Percentiles rank a stretch among this genome's conserved stretches.
Conservation (phyloP, 2,113 vertebrate genomes). For the Calonectris borealis region DNA sequence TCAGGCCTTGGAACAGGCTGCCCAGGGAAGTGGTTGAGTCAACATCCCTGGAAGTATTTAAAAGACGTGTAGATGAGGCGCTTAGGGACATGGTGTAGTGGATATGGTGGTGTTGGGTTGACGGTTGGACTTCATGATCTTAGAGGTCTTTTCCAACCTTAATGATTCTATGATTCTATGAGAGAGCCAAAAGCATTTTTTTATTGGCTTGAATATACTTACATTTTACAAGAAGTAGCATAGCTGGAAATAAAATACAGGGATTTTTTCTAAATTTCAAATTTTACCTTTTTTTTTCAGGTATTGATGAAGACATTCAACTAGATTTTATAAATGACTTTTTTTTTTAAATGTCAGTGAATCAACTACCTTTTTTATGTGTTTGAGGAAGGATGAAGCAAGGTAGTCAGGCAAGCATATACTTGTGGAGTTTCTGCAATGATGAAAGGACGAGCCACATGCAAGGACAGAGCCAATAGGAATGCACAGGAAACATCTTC, state of each 20-base stretch:
- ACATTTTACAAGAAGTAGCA: background rate
- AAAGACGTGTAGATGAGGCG: too few relatives aligned
- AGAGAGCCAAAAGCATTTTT: background rate
- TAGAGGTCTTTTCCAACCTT: too few relatives aligned
- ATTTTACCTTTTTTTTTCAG: background rate
- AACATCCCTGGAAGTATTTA: too few relatives aligned
- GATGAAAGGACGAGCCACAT: background rate
- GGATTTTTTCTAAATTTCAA: background rate
- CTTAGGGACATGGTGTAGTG: too few relatives aligned
- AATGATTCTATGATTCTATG: too few relatives aligned
- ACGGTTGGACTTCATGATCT: too few relatives aligned
- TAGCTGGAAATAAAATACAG: background rate
- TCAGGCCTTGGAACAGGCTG: too few relatives aligned
- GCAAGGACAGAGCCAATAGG: background rate
- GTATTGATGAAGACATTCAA: background rate
- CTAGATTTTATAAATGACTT: background rate
- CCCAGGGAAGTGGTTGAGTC: too few relatives aligned
- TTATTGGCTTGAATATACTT: background rate
- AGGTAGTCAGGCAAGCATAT: background rate
- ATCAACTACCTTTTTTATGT: background rate
- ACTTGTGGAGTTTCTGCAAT: background rate
- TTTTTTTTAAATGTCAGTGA: background rate
- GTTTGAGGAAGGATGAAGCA: background rate
- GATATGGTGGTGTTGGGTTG: too few relatives aligned
- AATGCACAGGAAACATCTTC: background rate